A percentile compares a stretch with the other conserved stretches of the same genome.
Evolutionary conservation across 1,140 invertebrate genomes (phyloP).

Genomic region (Trissolcus basalis): DNA sequence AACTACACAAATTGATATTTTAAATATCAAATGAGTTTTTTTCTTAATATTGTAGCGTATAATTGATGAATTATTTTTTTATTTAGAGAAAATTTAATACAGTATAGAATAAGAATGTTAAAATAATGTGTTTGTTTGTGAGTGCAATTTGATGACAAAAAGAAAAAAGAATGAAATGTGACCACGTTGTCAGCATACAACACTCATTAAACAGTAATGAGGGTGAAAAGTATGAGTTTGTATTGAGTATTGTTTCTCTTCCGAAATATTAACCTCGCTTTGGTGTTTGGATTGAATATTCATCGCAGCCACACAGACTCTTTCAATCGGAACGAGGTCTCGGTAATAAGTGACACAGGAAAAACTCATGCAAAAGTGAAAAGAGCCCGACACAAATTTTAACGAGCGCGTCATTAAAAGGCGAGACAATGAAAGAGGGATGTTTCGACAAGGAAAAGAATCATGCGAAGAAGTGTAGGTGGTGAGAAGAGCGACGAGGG

Average conservation of each 20-base stretch:
- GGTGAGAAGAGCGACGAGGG: constrained; percentile 6
- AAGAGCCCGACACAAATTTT: constrained; percentile 69
- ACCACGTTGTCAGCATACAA: no score
- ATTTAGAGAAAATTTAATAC: no score
- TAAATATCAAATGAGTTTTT: no score
- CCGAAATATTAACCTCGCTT: constrained; percentile 43
- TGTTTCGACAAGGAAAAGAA: constrained; percentile 38
- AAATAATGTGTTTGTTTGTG: no score
- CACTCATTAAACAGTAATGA: no score
- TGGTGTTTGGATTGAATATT: constrained; percentile 45
- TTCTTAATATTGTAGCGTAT: no score
- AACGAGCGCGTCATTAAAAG: constrained; percentile 72
- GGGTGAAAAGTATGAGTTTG: constrained; percentile 31
- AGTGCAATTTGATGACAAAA: no score
- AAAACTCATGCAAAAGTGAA: constrained; percentile 49
- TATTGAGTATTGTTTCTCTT: constrained; percentile 41
- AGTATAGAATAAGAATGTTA: no score
- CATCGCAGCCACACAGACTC: constrained; percentile 42
- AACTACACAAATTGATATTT: no score
- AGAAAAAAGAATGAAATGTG: no score
- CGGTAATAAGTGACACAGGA: constrained; percentile 52
- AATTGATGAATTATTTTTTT: no score
- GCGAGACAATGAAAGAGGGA: constrained; percentile 37
- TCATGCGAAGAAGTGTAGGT: constrained; percentile 14
- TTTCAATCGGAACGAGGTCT: constrained; percentile 53